Base-by-base conservation (phyloP, 37 sponge, comb jelly and placozoan genomes). In the Dysidea cf. avara region DNA sequence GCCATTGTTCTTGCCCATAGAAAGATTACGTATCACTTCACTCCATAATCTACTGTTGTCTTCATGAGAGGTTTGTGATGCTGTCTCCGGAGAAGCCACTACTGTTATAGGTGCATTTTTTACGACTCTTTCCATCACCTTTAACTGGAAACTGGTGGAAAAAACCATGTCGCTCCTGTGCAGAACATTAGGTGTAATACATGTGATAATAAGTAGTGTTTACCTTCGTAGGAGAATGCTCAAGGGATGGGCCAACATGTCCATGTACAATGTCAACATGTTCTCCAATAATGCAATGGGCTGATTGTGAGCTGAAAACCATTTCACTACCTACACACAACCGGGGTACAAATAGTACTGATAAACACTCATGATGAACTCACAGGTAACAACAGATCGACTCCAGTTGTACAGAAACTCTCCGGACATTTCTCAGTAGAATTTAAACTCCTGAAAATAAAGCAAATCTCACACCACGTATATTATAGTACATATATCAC, bases 11-110 rank as follows among this genome's bases (percentile, higher is more conserved):
- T 77, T 7, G 43, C 77, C 83, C 25, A 66, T 81, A 18, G 60
- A 26, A 26, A 86, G 76, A 39, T 86, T 86, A 2, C 87, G 75
- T 26, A 74, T 34, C 21, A 86, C 63, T 65, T 77, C 79, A 28
- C 29, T n/a, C 85, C 85, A 85, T 1, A 85, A 58, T 4, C 78
- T 66, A 1, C 20, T 7, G 43, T 85, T 78, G 9, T 43, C 46
- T 9, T 43, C 46, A 43, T 12, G 46, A 43, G 46, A 43, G 5
- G 46, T 43, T 12, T 43, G 46, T 5, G 46, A 43, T 43, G 46
- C 46, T 43, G 46, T 43, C 46, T 43, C 46, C 9, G 46, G 9
- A 43, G 46, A 43, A 5, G 9, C 9, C 46, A 43, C 83, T 52
- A 57, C 77, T 3, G 72, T 59, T 3, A 51, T 52, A 5, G 85